phyloP scores from a whole-genome alignment of 2,113 vertebrate genomes.

The Aleadryas rufinucha region DNA sequence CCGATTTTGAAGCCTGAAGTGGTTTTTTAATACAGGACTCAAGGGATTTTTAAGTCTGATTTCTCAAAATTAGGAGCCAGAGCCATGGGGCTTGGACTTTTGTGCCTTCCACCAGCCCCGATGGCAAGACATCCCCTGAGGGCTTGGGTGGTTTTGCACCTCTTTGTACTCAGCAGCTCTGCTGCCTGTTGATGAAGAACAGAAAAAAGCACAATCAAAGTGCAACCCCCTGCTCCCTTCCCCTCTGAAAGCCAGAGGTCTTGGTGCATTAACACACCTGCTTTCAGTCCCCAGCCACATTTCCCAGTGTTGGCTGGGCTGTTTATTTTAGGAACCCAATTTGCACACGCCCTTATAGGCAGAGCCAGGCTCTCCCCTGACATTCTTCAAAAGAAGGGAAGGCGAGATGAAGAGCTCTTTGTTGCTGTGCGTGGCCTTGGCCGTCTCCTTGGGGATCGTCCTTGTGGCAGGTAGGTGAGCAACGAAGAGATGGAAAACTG shows the following conservation, averaged over 20 bases:
- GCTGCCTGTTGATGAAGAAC: neutral
- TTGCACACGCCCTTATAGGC: slow-evolving; percentile 65
- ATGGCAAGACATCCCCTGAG: neutral
- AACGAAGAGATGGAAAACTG: neutral
- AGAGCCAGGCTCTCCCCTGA: neutral
- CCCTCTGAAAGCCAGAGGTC: neutral
- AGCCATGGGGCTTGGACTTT: neutral
- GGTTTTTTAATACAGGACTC: neutral
- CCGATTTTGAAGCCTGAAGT: neutral
- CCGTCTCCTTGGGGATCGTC: slow-evolving; percentile 31
- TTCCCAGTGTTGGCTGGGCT: neutral
- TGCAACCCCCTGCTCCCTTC: neutral
- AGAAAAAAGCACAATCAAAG: neutral
- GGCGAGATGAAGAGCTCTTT: slow-evolving; percentile 69
- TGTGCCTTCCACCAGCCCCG: neutral
- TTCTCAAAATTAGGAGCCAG: neutral
- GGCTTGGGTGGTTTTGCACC: neutral
- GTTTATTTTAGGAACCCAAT: slow-evolving; percentile 74
- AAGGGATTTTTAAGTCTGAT: neutral
- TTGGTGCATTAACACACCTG: neutral
- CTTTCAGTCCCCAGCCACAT: slow-evolving; percentile 56
- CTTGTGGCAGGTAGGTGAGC: slow-evolving; percentile 73
- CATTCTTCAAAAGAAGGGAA: slow-evolving; percentile 61
- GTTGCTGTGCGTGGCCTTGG: slow-evolving; percentile 37
- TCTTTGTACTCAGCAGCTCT: neutral